phyloP scores from a whole-genome alignment of 2,797 vertebrate genomes.

The Anas bernieri region DNA sequence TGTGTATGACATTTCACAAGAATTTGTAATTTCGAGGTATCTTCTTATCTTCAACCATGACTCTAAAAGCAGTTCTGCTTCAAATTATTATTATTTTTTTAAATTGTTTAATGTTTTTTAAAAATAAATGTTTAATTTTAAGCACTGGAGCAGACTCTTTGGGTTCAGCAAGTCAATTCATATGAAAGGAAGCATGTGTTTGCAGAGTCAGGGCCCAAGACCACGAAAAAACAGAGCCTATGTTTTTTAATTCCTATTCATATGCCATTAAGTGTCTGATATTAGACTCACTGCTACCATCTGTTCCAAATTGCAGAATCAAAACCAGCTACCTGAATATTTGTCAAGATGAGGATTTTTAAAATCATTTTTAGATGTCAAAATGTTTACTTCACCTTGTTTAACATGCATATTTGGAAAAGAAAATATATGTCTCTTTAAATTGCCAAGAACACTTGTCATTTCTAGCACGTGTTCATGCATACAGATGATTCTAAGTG shows the following conservation, averaged over 20 bases:
- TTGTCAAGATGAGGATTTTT: background rate
- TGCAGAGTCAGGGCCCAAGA: background rate
- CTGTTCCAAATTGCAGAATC: background rate
- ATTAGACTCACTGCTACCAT: background rate
- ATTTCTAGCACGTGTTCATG: slow-evolving; percentile 9
- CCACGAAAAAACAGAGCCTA: background rate
- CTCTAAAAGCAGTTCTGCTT: background rate
- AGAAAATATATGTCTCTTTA: slow-evolving; percentile 9
- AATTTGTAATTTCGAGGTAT: background rate
- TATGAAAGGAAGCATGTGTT: background rate
- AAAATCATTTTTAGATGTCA: background rate
- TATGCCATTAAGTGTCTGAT: background rate
- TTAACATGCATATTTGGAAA: background rate
- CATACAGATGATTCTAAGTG: slow-evolving; percentile 24
- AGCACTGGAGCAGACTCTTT: background rate
- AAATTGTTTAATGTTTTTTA: no score
- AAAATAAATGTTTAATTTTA: background rate
- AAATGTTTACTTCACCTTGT: slow-evolving; percentile 7
- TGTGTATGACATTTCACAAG: background rate
- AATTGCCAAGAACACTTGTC: background rate
- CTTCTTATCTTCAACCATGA: background rate
- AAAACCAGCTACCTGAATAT: background rate
- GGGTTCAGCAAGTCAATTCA: background rate
- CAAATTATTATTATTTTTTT: no score
- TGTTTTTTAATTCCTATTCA: background rate